Evolutionary conservation across 2,113 vertebrate species (phyloP).

Genomic region (Rhipidura dahli): DNA sequence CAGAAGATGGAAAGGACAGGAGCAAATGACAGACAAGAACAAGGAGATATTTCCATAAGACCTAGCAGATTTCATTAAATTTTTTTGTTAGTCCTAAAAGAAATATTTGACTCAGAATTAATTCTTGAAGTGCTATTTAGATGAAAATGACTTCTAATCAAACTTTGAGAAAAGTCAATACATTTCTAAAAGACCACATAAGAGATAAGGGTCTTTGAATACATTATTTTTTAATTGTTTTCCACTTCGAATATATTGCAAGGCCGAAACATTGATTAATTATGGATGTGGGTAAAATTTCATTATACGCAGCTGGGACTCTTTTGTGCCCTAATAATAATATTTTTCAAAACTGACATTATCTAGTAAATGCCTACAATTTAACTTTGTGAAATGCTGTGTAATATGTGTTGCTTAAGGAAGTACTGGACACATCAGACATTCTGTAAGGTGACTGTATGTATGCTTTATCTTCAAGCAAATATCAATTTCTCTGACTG

Average conservation of each 20-base stretch:
- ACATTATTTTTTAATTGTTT: conserved; percentile 52
- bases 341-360: not conserved
- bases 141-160: conserved; percentile 52
- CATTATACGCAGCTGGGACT: not conserved
- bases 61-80: not conserved
- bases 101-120: conserved; percentile 39
- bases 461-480: not conserved
- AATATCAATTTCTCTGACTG: not conserved
- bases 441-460: not conserved
- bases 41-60: not conserved
- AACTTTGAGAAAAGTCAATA: conserved; percentile 16
- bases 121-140: not conserved
- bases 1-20: not conserved
- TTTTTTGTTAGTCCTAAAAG: not conserved
- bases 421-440: not conserved
- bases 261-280: conserved; percentile 40
- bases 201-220: conserved; percentile 23
- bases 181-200: conserved; percentile 13
- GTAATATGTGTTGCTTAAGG: not conserved
- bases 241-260: not conserved
- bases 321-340: not conserved
- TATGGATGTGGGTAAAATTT: conserved; percentile 22
- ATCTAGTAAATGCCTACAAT: not conserved
- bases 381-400: not conserved
- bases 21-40: not conserved